Evolutionary conservation across 1,140 invertebrate species (phyloP).

Genomic region (Apocrypta bakeri): DNA sequence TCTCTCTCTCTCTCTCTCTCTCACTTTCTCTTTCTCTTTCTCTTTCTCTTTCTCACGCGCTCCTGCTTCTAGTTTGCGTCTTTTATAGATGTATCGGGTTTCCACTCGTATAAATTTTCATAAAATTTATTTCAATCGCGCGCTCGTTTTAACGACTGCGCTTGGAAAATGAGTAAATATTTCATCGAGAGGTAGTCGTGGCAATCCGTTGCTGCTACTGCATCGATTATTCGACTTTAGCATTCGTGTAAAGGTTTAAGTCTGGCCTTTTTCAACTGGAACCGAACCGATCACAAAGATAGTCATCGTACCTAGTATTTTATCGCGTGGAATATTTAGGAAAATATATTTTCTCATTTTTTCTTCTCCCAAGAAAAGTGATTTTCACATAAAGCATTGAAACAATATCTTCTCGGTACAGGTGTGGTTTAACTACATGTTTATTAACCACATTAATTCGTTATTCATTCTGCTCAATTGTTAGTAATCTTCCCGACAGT

Average conservation of each 20-base stretch:
- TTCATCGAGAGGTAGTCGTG: slow-evolving; percentile 1
- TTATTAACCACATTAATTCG: too few relatives aligned
- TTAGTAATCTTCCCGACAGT: too few relatives aligned
- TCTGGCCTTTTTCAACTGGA: not conserved
- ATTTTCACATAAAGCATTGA: too few relatives aligned
- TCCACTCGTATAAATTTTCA: not conserved
- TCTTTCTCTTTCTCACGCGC: not conserved
- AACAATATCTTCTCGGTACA: too few relatives aligned
- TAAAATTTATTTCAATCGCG: slow-evolving; percentile 1
- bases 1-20: too few relatives aligned
- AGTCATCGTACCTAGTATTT: not conserved
- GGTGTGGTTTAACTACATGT: too few relatives aligned
- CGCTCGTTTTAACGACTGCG: not conserved
- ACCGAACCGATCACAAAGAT: not conserved
- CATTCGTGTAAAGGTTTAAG: not conserved
- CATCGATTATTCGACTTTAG: slow-evolving; percentile 13
- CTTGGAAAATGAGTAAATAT: slow-evolving; percentile 31
- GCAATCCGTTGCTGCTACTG: not conserved
- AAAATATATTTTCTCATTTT: not conserved
- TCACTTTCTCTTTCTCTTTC: not conserved
- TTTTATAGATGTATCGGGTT: not conserved
- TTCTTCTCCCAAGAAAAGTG: not conserved
- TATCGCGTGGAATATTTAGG: not conserved
- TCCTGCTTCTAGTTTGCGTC: not conserved
- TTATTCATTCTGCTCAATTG: too few relatives aligned